phyloP scores from a whole-genome alignment of 2,888 invertebrate species.

The Agrochola litura region DNA sequence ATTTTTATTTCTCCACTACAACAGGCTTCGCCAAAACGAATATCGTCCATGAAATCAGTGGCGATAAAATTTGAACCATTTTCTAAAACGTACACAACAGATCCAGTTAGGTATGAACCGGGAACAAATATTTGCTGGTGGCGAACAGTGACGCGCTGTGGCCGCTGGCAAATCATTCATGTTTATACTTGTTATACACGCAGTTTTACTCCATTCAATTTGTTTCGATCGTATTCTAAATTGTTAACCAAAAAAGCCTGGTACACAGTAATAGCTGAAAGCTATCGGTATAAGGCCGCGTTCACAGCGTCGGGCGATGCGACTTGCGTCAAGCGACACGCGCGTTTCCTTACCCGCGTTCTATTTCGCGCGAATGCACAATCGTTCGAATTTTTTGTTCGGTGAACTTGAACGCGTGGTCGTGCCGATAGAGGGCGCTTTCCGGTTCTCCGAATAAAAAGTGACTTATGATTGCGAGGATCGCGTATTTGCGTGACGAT shows the following conservation, averaged over 20 bases:
- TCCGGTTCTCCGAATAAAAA: no score
- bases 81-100: constrained; percentile 54
- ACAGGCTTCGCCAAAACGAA: neutral
- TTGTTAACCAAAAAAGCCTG: constrained; percentile 5
- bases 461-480: no score
- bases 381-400: no score
- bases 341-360: no score
- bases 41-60: constrained; percentile 32
- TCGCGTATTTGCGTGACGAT: no score
- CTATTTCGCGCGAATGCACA: no score
- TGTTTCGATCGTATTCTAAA: constrained; percentile 49
- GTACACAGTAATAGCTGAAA: neutral
- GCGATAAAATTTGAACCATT: constrained; percentile 50
- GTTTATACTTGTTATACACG: constrained; percentile 56
- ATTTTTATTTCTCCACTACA: constrained; percentile 3
- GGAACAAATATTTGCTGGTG: constrained; percentile 62
- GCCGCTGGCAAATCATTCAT: constrained; percentile 63
- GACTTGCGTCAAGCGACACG: neutral
- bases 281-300: neutral
- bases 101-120: constrained; percentile 57
- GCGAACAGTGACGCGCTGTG: constrained; percentile 57
- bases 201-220: constrained; percentile 53
- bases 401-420: no score
- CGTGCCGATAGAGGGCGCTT: no score
- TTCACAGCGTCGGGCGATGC: neutral